These are phyloP conservation scores for Holacanthus passer DNA, from an alignment of 2,113 vertebrate genomes.

Conservation along the genomic window DNA sequence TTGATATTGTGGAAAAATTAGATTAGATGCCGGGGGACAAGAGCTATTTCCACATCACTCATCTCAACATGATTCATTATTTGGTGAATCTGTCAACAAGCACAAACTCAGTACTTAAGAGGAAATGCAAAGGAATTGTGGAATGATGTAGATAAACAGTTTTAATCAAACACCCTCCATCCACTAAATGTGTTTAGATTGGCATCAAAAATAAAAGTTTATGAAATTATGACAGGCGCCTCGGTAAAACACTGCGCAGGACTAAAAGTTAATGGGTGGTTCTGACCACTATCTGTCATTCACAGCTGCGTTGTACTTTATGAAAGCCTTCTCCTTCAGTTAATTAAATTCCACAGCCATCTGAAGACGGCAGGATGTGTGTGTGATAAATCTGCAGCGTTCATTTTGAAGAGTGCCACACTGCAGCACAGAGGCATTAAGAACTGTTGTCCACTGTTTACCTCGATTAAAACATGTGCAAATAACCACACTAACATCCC, in stretches of 20 bases:
- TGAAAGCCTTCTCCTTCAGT: slow-evolving; percentile 19
- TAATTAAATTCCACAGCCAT: slow-evolving; percentile 49
- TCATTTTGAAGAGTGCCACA: slow-evolving; percentile 27
- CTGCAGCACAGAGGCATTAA: slow-evolving; percentile 8
- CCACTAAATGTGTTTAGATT: slow-evolving; percentile 10
- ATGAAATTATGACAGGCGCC: neutral
- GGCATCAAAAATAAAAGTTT: slow-evolving; percentile 44
- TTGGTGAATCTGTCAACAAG: neutral
- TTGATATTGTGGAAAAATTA: slow-evolving; percentile 10
- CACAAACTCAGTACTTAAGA: neutral
- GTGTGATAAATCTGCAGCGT: slow-evolving; percentile 39
- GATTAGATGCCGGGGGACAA: neutral
- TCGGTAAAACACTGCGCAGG: slow-evolving; percentile 26
- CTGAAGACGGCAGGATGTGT: slow-evolving; percentile 14
- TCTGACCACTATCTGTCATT: slow-evolving; percentile 29
- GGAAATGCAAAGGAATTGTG: slow-evolving; percentile 3
- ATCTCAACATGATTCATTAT: neutral
- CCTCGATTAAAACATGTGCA: slow-evolving; percentile 15
- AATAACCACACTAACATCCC: neutral
- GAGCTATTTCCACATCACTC: neutral
- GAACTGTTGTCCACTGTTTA: slow-evolving; percentile 1
- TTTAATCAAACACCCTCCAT: slow-evolving; percentile 28
- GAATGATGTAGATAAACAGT: slow-evolving; percentile 26
- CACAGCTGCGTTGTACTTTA: slow-evolving; percentile 32
- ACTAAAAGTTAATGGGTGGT: slow-evolving; percentile 37